Conservation (phyloP, 2,113 vertebrate genomes). For the Rhynchopsitta pachyrhyncha region DNA sequence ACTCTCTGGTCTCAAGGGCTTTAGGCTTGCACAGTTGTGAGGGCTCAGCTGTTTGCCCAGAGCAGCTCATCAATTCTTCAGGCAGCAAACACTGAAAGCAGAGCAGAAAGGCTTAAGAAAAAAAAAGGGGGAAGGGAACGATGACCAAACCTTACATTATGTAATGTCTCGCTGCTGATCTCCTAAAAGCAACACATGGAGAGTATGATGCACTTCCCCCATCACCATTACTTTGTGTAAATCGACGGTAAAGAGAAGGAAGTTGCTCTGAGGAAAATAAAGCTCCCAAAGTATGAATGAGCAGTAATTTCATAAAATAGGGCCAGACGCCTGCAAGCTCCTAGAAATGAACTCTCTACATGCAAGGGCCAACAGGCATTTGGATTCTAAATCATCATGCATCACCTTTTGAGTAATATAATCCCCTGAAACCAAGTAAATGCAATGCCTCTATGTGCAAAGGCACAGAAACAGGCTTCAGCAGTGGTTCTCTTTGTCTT, state of each 20-base stretch:
- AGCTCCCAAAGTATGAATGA: not conserved
- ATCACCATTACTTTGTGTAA: not conserved
- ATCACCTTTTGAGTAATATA: not conserved
- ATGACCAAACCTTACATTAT: not conserved
- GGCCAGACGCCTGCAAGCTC: not conserved
- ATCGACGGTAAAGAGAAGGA: not conserved
- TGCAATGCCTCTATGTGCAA: not conserved
- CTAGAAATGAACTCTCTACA: not conserved
- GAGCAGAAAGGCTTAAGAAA: not conserved
- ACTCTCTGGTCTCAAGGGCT: not conserved
- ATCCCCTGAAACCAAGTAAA: slow-evolving; percentile 29
- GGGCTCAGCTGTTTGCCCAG: not conserved
- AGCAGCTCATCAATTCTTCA: not conserved
- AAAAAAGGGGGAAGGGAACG: not conserved
- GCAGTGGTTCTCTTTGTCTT: not conserved
- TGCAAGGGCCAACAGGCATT: not conserved
- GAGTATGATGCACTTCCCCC: slow-evolving; percentile 10
- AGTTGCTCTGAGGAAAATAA: not conserved
- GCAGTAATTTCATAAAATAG: not conserved
- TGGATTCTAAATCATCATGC: not conserved
- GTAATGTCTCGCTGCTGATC: slow-evolving; percentile 6
- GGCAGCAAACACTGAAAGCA: not conserved
- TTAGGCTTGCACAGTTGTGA: not conserved
- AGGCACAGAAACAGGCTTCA: not conserved
- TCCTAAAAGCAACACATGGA: not conserved